Conservation (phyloP, 2,113 vertebrate species). For the Petaurus breviceps region DNA sequence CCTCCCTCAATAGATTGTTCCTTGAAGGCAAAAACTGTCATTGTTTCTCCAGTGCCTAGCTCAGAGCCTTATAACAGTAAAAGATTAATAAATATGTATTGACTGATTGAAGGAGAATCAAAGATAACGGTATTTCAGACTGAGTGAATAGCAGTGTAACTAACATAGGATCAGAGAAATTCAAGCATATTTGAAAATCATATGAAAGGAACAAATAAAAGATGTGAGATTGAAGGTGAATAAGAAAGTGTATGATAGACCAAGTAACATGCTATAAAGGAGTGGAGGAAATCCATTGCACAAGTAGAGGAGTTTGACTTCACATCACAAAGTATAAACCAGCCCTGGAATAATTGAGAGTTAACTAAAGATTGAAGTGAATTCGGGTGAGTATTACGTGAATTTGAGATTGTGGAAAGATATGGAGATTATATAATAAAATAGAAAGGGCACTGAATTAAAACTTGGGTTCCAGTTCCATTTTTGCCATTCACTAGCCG, state of each 20-base stretch:
- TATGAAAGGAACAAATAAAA: not conserved
- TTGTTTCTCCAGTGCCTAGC: not conserved
- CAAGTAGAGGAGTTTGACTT: not conserved
- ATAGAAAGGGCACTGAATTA: not conserved
- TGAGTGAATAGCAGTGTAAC: not conserved
- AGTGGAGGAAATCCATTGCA: not conserved
- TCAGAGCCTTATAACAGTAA: not conserved
- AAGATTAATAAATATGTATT: not conserved
- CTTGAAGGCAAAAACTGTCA: not conserved
- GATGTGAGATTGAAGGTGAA: not conserved
- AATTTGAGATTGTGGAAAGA: not conserved
- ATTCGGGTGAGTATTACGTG: not conserved
- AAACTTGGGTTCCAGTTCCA: not conserved
- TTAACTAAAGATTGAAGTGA: not conserved
- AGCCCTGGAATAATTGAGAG: not conserved
- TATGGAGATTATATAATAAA: not conserved
- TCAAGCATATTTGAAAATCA: not conserved
- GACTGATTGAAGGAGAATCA: not conserved
- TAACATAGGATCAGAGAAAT: not conserved
- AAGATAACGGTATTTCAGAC: not conserved
- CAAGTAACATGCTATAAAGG: not conserved
- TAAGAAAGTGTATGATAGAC: not conserved
- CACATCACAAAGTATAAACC: not conserved
- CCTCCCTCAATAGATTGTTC: not conserved
- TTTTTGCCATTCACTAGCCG: not conserved